Evolutionary conservation across 2,797 vertebrate species (phyloP).

Genomic region (Argya squamiceps): DNA sequence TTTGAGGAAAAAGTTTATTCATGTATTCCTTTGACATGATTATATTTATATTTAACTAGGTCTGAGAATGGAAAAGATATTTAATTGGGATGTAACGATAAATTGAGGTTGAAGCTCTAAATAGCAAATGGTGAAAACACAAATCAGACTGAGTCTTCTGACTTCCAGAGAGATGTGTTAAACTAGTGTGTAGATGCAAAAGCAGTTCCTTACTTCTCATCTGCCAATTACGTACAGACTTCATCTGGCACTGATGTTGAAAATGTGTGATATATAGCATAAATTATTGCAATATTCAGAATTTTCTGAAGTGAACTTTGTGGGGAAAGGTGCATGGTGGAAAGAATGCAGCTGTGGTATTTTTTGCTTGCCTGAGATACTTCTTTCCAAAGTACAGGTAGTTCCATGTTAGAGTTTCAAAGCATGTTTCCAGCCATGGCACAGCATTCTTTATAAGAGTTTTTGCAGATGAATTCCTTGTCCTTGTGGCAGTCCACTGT

Average conservation of each 20-base stretch:
- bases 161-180: neutral
- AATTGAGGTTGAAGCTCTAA: neutral
- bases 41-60: neutral
- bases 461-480: slow-evolving; percentile 5
- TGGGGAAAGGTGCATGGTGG: neutral
- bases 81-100: neutral
- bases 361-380: neutral
- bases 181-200: neutral
- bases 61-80: neutral
- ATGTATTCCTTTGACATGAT: neutral
- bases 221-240: neutral
- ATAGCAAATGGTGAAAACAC: neutral
- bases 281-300: neutral
- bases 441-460: neutral
- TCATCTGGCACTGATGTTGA: neutral
- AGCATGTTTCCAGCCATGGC: neutral
- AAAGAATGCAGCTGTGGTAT: neutral
- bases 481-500: neutral
- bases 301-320: neutral
- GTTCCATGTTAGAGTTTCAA: neutral
- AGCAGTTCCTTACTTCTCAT: neutral
- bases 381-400: neutral
- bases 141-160: neutral
- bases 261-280: neutral
- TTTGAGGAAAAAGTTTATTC: neutral